Conservation (phyloP, 2,113 vertebrate genomes). For the Eulemur rufifrons region DNA sequence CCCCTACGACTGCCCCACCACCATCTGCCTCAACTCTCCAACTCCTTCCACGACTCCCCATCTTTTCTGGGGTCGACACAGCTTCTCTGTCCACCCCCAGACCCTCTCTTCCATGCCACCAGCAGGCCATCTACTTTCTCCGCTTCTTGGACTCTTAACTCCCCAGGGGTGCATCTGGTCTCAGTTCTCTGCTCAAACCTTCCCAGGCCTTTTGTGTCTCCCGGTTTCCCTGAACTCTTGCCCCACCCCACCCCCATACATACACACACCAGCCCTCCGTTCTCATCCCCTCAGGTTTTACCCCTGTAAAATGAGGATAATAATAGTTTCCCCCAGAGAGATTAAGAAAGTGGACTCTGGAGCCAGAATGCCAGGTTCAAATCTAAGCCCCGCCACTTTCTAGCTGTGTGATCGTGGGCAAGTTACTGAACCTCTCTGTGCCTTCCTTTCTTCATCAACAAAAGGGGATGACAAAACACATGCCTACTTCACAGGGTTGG, state of each 20-base stretch:
- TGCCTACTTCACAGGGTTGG: background rate
- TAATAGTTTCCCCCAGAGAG: too few relatives aligned
- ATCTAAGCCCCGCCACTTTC: background rate
- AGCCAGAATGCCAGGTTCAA: background rate
- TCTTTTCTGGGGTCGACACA: background rate
- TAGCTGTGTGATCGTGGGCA: background rate
- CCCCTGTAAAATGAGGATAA: background rate
- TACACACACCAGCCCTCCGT: background rate
- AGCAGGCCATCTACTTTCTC: background rate
- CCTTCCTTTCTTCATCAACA: background rate
- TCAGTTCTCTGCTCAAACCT: too few relatives aligned
- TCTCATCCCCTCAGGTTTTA: background rate
- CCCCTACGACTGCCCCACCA: background rate
- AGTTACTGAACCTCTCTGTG: background rate
- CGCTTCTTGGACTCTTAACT: background rate
- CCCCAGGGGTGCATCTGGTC: background rate
- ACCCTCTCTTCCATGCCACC: background rate
- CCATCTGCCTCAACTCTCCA: too few relatives aligned
- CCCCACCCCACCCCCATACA: background rate
- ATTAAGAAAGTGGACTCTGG: background rate
- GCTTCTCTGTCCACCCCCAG: background rate
- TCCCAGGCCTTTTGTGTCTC: background rate
- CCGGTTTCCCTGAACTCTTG: rapidly evolving
- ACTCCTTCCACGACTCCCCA: background rate
- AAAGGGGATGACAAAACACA: background rate